Conservation (phyloP, 1,140 invertebrate species). For the Drosophila setifemur region DNA sequence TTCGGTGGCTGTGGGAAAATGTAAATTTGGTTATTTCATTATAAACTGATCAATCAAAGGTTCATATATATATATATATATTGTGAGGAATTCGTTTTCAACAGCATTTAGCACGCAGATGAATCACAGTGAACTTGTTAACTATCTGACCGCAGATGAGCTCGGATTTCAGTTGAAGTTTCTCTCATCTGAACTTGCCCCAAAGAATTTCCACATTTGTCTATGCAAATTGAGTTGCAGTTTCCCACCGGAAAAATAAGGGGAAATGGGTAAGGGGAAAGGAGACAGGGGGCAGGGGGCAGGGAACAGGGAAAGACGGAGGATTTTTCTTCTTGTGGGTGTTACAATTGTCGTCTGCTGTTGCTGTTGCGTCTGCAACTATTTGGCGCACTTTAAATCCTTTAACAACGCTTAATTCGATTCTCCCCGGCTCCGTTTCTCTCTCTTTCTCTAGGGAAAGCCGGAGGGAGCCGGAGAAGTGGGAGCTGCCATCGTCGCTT, state of each 20-base stretch:
- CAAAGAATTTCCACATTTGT: conserved; percentile 37
- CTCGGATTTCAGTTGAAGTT: not conserved
- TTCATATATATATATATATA: too few species aligned
- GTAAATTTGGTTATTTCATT: not conserved
- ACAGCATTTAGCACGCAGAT: too few species aligned
- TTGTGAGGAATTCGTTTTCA: too few species aligned
- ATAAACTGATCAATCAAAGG: too few species aligned
- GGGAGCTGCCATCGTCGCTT: conserved; percentile 53
- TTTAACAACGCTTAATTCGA: conserved; percentile 64
- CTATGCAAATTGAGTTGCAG: conserved; percentile 29
- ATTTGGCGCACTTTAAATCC: conserved; percentile 58
- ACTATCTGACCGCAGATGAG: conserved; percentile 10
- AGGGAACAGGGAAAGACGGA: too few species aligned
- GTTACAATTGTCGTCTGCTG: conserved; percentile 42
- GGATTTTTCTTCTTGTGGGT: not conserved
- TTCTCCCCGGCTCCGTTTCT: conserved; percentile 9
- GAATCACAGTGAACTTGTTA: conserved; percentile 1
- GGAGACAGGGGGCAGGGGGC: too few species aligned
- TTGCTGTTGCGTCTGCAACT: conserved; percentile 8
- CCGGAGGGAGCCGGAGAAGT: not conserved
- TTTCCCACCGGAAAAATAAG: not conserved
- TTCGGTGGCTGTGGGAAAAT: conserved; percentile 59
- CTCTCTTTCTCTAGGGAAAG: conserved; percentile 6
- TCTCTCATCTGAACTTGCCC: conserved; percentile 1
- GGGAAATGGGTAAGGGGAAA: not conserved